These are phyloP conservation scores for Drosophila incognita DNA, from an alignment of 2,888 invertebrate genomes.

Conservation along the genomic window DNA sequence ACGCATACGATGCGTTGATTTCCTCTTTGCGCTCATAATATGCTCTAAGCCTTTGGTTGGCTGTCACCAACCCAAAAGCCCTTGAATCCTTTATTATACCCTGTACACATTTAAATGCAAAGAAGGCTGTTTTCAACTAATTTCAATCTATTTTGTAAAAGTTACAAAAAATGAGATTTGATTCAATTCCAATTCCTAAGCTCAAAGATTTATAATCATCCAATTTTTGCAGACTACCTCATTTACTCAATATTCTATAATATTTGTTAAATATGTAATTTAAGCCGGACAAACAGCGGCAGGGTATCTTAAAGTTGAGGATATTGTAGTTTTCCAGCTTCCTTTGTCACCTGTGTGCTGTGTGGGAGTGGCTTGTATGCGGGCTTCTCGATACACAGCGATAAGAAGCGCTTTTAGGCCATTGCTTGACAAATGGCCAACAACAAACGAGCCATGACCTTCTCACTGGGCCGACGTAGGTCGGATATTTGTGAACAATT, in stretches of 20 bases:
- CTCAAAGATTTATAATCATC: no score
- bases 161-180: not conserved
- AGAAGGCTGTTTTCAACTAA: not conserved
- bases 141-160: not conserved
- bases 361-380: conserved; percentile 30
- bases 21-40: conserved; percentile 20
- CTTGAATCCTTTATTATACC: conserved; percentile 34
- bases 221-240: not conserved
- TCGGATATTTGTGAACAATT: conserved; percentile 19
- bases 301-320: conserved; percentile 7
- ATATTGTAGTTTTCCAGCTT: not conserved
- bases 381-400: conserved; percentile 48
- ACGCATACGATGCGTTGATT: conserved; percentile 60
- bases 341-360: conserved; percentile 46
- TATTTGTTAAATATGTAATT: not conserved
- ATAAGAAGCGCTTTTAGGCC: conserved; percentile 41
- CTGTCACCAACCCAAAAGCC: conserved; percentile 30
- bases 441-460: conserved; percentile 27
- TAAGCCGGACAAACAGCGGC: not conserved
- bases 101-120: not conserved
- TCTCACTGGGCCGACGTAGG: conserved; percentile 8
- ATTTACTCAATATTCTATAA: not conserved
- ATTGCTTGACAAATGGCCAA: conserved; percentile 48
- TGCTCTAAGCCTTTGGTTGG: conserved; percentile 46
- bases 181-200: no score